These are phyloP conservation scores for Drosophila cognata DNA, from an alignment of 2,888 invertebrate species.

Conservation along the genomic window DNA sequence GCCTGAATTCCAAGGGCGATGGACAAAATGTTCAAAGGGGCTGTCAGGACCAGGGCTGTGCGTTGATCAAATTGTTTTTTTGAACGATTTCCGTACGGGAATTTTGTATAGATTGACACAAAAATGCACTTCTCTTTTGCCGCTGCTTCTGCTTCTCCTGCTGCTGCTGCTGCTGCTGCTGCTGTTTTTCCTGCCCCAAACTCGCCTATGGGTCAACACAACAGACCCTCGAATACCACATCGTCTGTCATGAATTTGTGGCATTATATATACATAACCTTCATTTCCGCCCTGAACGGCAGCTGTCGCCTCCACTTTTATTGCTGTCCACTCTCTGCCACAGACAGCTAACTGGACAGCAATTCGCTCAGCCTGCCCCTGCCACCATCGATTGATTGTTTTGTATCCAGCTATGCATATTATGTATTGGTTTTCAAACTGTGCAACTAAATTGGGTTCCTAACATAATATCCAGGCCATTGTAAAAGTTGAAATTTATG, in stretches of 20 bases:
- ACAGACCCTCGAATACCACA: constrained; percentile 13
- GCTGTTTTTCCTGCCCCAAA: background rate
- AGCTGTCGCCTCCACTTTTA: constrained; percentile 17
- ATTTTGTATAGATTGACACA: constrained; percentile 22
- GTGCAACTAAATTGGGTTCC: background rate
- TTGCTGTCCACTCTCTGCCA: constrained; percentile 16
- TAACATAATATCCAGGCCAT: background rate
- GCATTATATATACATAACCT: constrained; percentile 31
- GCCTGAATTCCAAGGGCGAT: constrained; percentile 16
- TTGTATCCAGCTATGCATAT: background rate
- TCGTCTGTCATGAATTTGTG: constrained; percentile 32
- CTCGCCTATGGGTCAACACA: background rate
- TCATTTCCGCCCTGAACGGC: constrained; percentile 21
- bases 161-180: background rate
- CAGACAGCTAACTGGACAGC: background rate
- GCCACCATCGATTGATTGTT: constrained; percentile 2
- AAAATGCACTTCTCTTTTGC: constrained; percentile 17
- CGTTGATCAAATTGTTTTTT: constrained; percentile 37
- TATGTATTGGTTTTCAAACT: background rate
- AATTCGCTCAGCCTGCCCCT: no score
- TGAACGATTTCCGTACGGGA: constrained; percentile 13
- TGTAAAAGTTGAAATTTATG: background rate
- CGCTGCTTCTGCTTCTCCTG: background rate
- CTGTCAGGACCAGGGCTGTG: background rate
- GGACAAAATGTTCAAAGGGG: background rate